Conservation (phyloP, 2,113 vertebrate genomes). For the Parus major region DNA sequence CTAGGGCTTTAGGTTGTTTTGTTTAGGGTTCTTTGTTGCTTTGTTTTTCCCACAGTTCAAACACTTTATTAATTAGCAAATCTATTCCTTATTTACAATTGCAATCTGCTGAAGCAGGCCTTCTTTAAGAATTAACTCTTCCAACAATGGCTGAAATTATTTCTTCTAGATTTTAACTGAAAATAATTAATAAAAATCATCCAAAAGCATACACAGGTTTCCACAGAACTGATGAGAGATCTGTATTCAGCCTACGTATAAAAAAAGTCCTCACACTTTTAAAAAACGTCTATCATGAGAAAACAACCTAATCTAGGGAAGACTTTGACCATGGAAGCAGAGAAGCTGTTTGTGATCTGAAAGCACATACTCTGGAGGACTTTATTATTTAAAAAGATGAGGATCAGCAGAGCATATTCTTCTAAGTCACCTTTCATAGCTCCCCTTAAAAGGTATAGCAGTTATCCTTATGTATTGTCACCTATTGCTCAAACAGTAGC, state of each 20-base stretch:
- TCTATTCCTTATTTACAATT: neutral
- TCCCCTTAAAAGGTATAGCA: neutral
- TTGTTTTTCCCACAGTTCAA: neutral
- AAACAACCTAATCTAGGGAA: neutral
- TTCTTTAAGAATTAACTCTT: neutral
- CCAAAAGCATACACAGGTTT: neutral
- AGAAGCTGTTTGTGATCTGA: neutral
- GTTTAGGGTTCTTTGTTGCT: neutral
- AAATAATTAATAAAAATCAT: neutral
- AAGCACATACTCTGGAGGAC: neutral
- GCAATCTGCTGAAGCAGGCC: neutral
- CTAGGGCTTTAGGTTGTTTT: neutral
- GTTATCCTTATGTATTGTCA: neutral
- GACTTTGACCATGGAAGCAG: neutral
- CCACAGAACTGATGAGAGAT: neutral
- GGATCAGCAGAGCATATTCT: neutral
- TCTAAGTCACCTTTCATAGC: neutral
- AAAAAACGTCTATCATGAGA: neutral
- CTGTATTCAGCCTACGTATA: neutral
- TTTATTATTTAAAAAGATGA: neutral
- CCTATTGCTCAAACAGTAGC: neutral
- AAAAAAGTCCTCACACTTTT: neutral
- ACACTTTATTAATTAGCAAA: neutral
- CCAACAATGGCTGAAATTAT: neutral
- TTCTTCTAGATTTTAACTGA: neutral